Base-by-base conservation (phyloP, 2,888 invertebrate species). In the Hirudinaria manillensis region DNA sequence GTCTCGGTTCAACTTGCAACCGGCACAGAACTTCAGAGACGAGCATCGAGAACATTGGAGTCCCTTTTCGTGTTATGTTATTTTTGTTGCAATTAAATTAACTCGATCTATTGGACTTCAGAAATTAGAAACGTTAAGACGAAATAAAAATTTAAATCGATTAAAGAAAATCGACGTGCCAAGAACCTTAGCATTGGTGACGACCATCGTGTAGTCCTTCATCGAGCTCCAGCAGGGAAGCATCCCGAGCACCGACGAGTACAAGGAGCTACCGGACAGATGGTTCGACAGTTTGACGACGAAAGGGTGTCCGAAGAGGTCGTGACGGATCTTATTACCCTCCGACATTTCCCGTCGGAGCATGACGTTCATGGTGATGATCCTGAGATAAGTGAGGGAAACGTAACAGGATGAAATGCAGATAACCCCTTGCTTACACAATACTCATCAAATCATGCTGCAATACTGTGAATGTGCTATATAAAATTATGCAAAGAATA, bases 31-130 rank as follows among this genome's bases (percentile, higher is more conserved):
- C 7, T 84, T 83, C 13, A 86, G 86, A 80, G 87, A 89, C 79
- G 88, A 84, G 81, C 89, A 89, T 2, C 89, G 86, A 19, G 89
- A 89, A 81, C 89, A 90, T 76, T 85, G 87, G 78, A 87, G 85
- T 74, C 89, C 89, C 89, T 89, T n/a, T 6, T 0, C n/a, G 21
- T 7, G 34, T 34, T 7, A 27, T 45, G 29, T 68, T 13, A n/a
- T 68, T 32, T 36, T 51, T 51, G 51, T 36, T n/a, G 70, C 7
- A 21, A 45, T 51, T 70, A n/a, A 10, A 45, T n/a, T n/a, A n/a
- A n/a, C 1, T 16, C 10, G 45, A 6, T 45, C 45, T 10, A 16
- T 16, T 1, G 16, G 45, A 16, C 10, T 16, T 45, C 45, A 45
- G 45, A 45, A 45, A 45, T 45, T 45, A 6, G 16, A 45, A 45